Base-by-base conservation (phyloP, 2,113 vertebrate species). In the Craseonycteris thonglongyai region DNA sequence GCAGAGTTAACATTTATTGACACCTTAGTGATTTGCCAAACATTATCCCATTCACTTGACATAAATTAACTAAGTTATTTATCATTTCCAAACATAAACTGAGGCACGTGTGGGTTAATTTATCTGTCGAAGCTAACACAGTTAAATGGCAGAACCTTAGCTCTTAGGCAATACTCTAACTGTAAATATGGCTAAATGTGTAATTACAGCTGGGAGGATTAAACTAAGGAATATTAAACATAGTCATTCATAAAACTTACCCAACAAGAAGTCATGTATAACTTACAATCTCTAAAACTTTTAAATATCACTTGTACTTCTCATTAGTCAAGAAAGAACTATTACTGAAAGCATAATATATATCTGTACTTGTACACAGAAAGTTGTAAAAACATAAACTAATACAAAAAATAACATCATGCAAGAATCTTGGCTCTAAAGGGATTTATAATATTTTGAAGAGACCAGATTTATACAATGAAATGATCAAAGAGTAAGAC, bases 261-360 rank as follows among this genome's bases (percentile, higher is more conserved):
- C 54, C 22, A 76, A 47, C 16, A 90, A 80, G 58, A 84, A 84
- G 65, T 90, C 19, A 26, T 35, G 28, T 79, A 30, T 66, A 28
- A 68, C 4, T 75, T 74, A 49, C 26, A 35, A 83, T 87, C 33
- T 14, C 42, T 7, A n/a, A 94, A 84, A 21, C 42, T 71, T 63
- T 72, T 38, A 76, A 56, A 40, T 61, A 89, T 33, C 38, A 66
- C 54, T 38, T 75, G 13, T 47, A 75, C 22, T 71, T 91, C 54
- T 79, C 69, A 42, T 42, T 88, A 79, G 66, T 82, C 88, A 95
- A 69, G 56, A 90, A 94, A 40, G 26, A 74, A 78, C 61, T 78
- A 80, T 49, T 76, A 80, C 33, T 28, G 49, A 93, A 6, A 91
- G 2, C 2, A 19, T 65, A 49, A 72, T 22, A 30, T 28, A 49